Base-by-base conservation (phyloP, 2,797 vertebrate species). In the Cetoscarus ocellatus region DNA sequence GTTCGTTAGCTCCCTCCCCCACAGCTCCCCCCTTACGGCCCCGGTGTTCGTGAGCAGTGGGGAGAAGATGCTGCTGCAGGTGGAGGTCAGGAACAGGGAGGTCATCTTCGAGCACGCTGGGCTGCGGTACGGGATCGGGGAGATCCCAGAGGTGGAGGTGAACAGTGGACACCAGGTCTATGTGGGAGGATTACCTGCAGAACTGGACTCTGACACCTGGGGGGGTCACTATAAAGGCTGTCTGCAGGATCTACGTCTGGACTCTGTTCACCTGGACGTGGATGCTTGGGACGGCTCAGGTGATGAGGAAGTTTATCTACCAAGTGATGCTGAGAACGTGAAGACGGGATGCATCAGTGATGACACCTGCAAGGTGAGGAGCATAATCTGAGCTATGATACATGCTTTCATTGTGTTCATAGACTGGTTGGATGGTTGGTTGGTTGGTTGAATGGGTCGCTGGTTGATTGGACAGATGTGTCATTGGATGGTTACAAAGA, bases 211-310 rank as follows among this genome's bases (percentile, higher is more conserved):
- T 9, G 80, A 53, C 3, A 10, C 27, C 1, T 97, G 96, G 96
- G 96, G 96, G 0, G 97, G 97, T 0, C 85, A 91, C 67, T 98
- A 96, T 80, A 97, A 97, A 86, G 98, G 98, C 42, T 99, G 97
- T 67, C 91, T 99, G 80, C 97, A 98, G 90, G 97, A 99, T 61
- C 15, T 99, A 35, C 94, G 86, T 1, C 87, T 99, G 52, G 95
- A 96, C 18, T 79, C 64, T 0, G 84, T 89, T 38, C 94, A 83
- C 53, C 79, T 99, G 67, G 85, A 86, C 86, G 70, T 89, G n/a
- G 76, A 49, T 43, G 39, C 92, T 49, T 74, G 83, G 88, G 78
- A 83, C 3, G 71, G 48, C 47, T 77, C 77, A 0, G 61, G 73
- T 4, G 65, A 67, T 14, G 77, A 83, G 39, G 77, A 76, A 1